Evolutionary conservation across 2,888 invertebrate genomes (phyloP).

Genomic region (Synergus itoensis): DNA sequence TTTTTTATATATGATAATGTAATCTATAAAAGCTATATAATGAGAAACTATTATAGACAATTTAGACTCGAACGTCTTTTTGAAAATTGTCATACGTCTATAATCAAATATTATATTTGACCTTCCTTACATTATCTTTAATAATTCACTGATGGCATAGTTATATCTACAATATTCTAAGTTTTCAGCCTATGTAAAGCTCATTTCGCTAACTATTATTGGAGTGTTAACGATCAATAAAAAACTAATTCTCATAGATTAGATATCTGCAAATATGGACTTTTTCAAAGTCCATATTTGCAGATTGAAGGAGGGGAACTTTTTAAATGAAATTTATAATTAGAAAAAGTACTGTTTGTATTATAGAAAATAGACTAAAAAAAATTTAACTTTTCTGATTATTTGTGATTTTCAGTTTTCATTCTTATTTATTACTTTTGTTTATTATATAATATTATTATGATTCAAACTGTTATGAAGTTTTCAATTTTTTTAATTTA

Average conservation of each 20-base stretch:
- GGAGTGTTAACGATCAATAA: slow-evolving; percentile 7
- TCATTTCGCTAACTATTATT: slow-evolving; percentile 23
- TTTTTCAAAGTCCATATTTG: neutral
- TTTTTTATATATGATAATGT: neutral
- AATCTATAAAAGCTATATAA: neutral
- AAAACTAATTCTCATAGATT: neutral
- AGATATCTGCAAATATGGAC: no score
- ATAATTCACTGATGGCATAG: slow-evolving; percentile 35
- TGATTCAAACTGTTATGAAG: neutral
- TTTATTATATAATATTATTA: neutral
- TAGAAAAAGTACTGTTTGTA: neutral
- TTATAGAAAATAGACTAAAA: no score
- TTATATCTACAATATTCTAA: neutral
- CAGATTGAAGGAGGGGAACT: neutral
- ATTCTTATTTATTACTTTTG: no score
- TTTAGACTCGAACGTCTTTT: neutral
- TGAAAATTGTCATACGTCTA: slow-evolving; percentile 12
- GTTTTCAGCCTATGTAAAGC: slow-evolving; percentile 11
- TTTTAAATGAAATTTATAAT: neutral
- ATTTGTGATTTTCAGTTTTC: no score
- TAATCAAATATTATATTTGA: slow-evolving; percentile 32
- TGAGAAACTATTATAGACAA: neutral
- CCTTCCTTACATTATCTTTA: slow-evolving; percentile 31
- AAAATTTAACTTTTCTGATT: no score
- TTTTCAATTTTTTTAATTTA: neutral